A percentile compares a stretch with the other conserved stretches of the same genome.
These are phyloP conservation scores for Pseudococcus viburni DNA, from an alignment of 2,888 invertebrate genomes.

Conservation along the genomic window DNA sequence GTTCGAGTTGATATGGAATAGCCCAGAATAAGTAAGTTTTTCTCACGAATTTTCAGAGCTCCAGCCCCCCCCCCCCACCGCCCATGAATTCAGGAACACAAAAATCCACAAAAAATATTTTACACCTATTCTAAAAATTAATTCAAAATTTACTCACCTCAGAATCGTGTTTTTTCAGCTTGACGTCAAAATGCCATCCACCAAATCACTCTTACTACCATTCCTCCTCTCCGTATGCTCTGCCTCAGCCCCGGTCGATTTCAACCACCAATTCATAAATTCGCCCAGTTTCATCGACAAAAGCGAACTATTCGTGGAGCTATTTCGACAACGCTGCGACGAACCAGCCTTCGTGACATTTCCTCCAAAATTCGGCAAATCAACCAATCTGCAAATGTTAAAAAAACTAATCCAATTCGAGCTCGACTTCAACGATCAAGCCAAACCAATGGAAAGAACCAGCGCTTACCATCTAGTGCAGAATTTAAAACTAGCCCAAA, in stretches of 20 bases:
- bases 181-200: neutral
- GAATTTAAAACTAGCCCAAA: neutral
- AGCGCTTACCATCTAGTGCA: neutral
- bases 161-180: neutral
- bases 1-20: no score
- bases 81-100: no score
- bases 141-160: no score
- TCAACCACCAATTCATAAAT: neutral
- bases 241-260: neutral
- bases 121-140: no score
- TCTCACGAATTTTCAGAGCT: no score
- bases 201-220: neutral
- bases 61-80: no score
- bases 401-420: conserved; percentile 3
- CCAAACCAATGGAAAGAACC: neutral
- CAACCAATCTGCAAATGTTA: neutral
- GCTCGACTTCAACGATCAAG: neutral
- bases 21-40: no score
- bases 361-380: conserved; percentile 28
- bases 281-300: neutral
- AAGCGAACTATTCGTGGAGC: neutral
- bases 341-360: neutral
- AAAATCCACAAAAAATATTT: no score
- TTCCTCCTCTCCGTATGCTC: neutral
- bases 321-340: neutral